Evolutionary conservation across 2,888 invertebrate genomes (phyloP), one percentile per base, ranked within the genome.

Genomic region (Torymus texanus): DNA sequence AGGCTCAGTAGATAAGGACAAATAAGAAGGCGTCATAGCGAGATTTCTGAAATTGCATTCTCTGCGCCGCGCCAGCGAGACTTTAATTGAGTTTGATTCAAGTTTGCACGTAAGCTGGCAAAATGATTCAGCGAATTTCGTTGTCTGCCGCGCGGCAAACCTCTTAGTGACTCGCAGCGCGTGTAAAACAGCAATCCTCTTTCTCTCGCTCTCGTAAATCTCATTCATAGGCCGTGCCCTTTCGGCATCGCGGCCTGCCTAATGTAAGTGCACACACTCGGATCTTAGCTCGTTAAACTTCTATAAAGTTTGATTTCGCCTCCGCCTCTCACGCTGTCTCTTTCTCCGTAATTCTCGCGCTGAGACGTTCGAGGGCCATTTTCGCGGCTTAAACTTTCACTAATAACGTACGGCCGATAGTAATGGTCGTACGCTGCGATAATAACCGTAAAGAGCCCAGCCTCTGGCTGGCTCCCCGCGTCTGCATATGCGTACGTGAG

Each of bases 71-170:
- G 5, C 29, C 29, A 24, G 14, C 29, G 18, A 4, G 56, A 74
- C 75, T 75, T 66, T 75, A 75, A 75, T 75, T 75, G 75, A 75
- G 66, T 75, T 75, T 75, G 29, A 65, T 75, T 75, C 66, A 66
- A 75, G 75, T 66, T 75, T 66, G 59, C 66, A 66, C 51, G 51
- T 59, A 59, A 72, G 55, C n/a, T 1, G 16, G 18, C 24, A 55
- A 55, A 72, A 66, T 66, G 74, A 75, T 51, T 58, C 51, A 66
- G 75, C 75, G 50, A 75, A 66, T 75, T 73, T 66, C 12, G 58
- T 16, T 14, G 13, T 16, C 5, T n/a, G 13, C 14, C 13, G 63
- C 62, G 55, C 5, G 41, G 16, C 55, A 18, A 55, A 29, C 29
- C 29, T 29, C 29, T 29, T 29, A 29, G 29, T 3, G 29, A 29